Base-by-base conservation (phyloP, 2,888 invertebrate species). In the Nephrocerus scutellatus region DNA sequence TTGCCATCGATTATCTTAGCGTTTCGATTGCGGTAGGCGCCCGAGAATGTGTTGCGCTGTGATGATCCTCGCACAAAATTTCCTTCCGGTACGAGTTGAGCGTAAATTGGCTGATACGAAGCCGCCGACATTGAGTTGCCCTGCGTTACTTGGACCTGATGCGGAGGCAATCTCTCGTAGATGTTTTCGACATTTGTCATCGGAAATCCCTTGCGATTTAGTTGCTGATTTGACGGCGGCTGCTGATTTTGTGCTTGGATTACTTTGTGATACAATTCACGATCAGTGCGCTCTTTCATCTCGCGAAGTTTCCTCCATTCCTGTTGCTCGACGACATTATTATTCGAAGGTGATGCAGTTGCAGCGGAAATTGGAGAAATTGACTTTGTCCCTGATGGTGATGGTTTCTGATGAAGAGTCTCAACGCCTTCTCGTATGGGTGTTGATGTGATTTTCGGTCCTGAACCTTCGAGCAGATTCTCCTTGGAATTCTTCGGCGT, bases 301-400 rank as follows among this genome's bases (percentile, higher is more conserved):
- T 65, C 63, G n/a, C 58, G 50, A 22, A 68, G 23, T 26, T 60
- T 56, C 8, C 57, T 60, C 66, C 66, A 68, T 19, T 66, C 61
- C 21, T 55, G 51, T 16, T 59, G 53, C 33, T 56, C 55, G 0
- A 59, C 52, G 5, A 36, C 39, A 23, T 44, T 46, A 13, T 44
- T 46, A 3, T n/a, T 28, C 6, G 25, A 12, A 13, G 31, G 38
- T 8, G 40, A 24, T 29, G 30, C 41, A 2, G 47, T 36, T 19
- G 48, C 6, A 36, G 43, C 8, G 41, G n/a, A 32, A 13, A 46
- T 50, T 23, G 39, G 46, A 12, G 41, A 39, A 3, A 46, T 28
- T 12, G 36, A 39, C 16, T 41, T 47, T 1, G 31, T 14, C 3
- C 44, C 37, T 14, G 39, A 39, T 5, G 36, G 33, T 3, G 36